These are phyloP conservation scores for Megalops cyprinoides DNA, from an alignment of 2,797 vertebrate species.

Conservation along the genomic window DNA sequence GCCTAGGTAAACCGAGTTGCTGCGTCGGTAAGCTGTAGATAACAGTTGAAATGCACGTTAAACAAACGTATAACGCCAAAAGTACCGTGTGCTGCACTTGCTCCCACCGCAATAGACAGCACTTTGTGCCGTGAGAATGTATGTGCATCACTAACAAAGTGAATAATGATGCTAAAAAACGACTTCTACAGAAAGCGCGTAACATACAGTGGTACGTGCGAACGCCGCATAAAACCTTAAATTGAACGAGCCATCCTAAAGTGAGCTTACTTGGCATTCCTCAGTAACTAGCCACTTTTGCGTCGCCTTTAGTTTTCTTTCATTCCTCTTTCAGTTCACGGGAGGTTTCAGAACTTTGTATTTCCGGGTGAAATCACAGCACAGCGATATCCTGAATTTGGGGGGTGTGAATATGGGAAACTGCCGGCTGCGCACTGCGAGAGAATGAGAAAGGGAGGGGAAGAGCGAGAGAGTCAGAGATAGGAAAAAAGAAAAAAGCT, in stretches of 20 bases:
- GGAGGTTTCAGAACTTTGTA: slow-evolving; percentile 32
- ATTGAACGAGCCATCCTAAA: no score
- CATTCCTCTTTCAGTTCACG: background rate
- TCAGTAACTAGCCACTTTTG: background rate
- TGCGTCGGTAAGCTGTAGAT: no score
- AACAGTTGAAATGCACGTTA: no score
- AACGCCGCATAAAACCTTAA: no score
- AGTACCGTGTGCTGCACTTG: no score
- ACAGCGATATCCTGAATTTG: slow-evolving; percentile 36
- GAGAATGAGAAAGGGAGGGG: background rate
- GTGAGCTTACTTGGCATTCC: background rate
- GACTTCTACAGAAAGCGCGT: background rate
- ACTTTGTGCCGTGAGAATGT: background rate
- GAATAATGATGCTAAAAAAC: background rate
- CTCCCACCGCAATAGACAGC: no score
- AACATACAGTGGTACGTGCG: background rate
- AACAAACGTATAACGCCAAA: no score
- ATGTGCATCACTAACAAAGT: background rate
- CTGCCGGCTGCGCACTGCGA: slow-evolving; percentile 21
- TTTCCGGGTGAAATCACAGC: slow-evolving; percentile 65
- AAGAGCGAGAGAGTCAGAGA: slow-evolving; percentile 15
- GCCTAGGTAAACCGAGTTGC: background rate
- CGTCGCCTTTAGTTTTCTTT: background rate
- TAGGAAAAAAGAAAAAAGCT: slow-evolving; percentile 7
- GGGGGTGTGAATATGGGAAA: slow-evolving; percentile 27